These are phyloP conservation scores for Archegozetes longisetosus DNA, from an alignment of 1,140 invertebrate species.

Conservation along the genomic window DNA sequence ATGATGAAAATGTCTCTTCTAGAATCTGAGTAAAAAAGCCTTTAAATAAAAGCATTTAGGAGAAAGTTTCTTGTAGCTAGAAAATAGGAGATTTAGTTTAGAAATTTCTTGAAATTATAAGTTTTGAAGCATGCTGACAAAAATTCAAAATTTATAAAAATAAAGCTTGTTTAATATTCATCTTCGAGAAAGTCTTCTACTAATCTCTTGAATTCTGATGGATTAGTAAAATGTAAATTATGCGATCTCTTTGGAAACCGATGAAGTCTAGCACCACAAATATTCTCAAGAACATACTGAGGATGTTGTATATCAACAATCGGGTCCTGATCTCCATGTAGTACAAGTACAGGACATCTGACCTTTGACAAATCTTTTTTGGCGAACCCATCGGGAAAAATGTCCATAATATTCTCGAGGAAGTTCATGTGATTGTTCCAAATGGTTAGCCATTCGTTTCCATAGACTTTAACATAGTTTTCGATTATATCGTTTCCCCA, in stretches of 20 bases:
- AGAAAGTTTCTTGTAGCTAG: too few species aligned
- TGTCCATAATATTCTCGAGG: conserved; percentile 2
- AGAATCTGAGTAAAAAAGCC: too few species aligned
- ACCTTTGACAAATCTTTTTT: conserved; percentile 1
- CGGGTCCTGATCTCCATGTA: conserved; percentile 15
- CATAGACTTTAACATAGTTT: conserved; percentile 9
- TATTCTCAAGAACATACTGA: background rate
- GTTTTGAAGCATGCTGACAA: too few species aligned
- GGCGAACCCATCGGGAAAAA: too few species aligned
- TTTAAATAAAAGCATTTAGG: too few species aligned
- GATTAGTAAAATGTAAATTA: conserved; percentile 9
- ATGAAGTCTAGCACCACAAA: conserved; percentile 6
- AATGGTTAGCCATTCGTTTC: conserved; percentile 3
- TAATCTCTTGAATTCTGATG: conserved; percentile 8
- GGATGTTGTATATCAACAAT: conserved; percentile 12
- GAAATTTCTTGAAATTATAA: too few species aligned
- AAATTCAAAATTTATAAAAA: too few species aligned
- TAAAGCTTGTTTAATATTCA: too few species aligned
- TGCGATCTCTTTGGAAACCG: conserved; percentile 14
- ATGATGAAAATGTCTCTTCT: too few species aligned
- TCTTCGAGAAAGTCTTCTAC: conserved; percentile 14
- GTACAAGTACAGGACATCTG: conserved; percentile 8
- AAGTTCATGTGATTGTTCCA: conserved; percentile 15
- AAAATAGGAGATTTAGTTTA: too few species aligned
- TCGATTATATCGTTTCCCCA: background rate